Conservation (phyloP, 2,888 invertebrate genomes). For the Cyrtodaria siliqua region DNA sequence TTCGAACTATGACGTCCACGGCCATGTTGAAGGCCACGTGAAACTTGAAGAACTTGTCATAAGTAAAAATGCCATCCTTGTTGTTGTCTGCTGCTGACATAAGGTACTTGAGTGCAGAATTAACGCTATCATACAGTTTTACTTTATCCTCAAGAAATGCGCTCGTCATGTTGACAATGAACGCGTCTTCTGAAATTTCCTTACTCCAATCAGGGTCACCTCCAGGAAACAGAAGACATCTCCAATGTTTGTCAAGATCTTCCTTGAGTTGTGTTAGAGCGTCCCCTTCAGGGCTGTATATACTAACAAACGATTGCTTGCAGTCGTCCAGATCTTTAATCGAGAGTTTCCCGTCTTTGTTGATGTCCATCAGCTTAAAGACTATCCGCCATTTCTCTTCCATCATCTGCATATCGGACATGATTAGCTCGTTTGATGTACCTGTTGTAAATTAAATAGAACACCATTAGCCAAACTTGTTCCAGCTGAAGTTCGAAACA, state of each 20-base stretch:
- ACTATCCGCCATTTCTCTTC: slow-evolving; percentile 60
- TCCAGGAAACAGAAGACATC: slow-evolving; percentile 37
- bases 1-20: slow-evolving; percentile 46
- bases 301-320: slow-evolving; percentile 25
- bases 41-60: slow-evolving; percentile 61
- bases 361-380: slow-evolving; percentile 55
- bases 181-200: slow-evolving; percentile 42
- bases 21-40: slow-evolving; percentile 50
- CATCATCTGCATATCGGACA: slow-evolving; percentile 51
- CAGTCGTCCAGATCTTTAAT: slow-evolving; percentile 46
- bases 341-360: slow-evolving; percentile 51
- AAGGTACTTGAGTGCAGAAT: slow-evolving; percentile 34
- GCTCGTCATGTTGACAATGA: slow-evolving; percentile 29
- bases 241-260: slow-evolving; percentile 46
- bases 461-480: no score
- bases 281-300: slow-evolving; percentile 16
- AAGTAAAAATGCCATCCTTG: slow-evolving; percentile 40
- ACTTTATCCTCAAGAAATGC: slow-evolving; percentile 41
- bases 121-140: slow-evolving; percentile 1
- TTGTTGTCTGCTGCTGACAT: slow-evolving; percentile 44
- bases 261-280: slow-evolving; percentile 1
- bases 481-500: no score
- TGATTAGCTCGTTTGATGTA: no score
- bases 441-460: no score
- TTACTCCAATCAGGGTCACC: slow-evolving; percentile 37